Conservation (phyloP, 2,888 invertebrate genomes). For the Cecidostiba fungosa region DNA sequence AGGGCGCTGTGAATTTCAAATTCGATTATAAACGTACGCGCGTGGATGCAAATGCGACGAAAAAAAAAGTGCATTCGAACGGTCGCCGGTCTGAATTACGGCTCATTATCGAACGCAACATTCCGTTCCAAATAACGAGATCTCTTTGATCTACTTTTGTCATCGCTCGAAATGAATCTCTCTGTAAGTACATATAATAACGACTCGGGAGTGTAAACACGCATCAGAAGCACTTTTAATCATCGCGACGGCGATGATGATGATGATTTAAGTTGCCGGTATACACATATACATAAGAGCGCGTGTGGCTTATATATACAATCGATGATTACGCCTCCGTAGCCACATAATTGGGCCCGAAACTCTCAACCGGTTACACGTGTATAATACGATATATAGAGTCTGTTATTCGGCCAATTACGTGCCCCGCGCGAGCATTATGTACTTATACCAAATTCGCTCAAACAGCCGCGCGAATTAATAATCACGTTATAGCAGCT, state of each 20-base stretch:
- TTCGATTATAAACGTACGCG: neutral
- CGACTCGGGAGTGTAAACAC: neutral
- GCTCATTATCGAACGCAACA: too few species aligned
- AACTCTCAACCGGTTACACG: neutral
- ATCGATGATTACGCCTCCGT: neutral
- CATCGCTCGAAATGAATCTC: too few species aligned
- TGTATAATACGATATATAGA: neutral
- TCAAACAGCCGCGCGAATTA: neutral
- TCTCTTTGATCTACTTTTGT: too few species aligned
- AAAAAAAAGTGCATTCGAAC: neutral
- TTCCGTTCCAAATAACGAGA: too few species aligned
- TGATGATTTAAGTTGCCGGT: neutral
- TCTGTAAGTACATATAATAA: neutral
- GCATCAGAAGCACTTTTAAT: neutral
- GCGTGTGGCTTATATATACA: neutral
- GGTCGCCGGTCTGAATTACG: neutral
- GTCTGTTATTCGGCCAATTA: neutral
- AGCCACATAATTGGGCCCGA: neutral
- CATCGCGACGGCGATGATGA: neutral
- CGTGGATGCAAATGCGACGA: neutral
- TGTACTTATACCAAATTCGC: neutral
- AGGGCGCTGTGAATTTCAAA: constrained; percentile 9
- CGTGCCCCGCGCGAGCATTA: neutral
- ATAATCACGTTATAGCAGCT: neutral
- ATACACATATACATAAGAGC: too few species aligned